Conservation (phyloP, 2,113 vertebrate genomes). For the Oncorhynchus keta region DNA sequence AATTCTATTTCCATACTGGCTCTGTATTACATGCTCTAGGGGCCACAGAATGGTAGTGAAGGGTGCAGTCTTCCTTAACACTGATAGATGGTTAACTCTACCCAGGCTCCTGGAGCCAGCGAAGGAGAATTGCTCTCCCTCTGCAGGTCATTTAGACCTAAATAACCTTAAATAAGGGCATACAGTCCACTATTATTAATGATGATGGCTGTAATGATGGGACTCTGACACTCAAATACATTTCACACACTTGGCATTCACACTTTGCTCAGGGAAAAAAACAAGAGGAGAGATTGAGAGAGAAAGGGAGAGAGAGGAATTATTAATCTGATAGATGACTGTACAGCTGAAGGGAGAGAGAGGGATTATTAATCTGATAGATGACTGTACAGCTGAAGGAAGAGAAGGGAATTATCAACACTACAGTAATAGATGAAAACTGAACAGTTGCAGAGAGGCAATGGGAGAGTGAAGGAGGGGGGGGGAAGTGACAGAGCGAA, state of each 20-base stretch:
- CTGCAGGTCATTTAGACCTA: conserved; percentile 59
- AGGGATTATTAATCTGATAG: too few species aligned
- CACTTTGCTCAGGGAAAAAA: conserved; percentile 46
- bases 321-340: conserved; percentile 77
- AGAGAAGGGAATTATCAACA: conserved; percentile 75
- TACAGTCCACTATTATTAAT: conserved; percentile 57
- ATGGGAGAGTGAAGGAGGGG: not conserved
- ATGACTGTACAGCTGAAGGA: conserved; percentile 15
- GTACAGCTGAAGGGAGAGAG: conserved; percentile 68
- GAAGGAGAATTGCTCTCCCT: conserved; percentile 7
- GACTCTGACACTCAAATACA: conserved; percentile 64
- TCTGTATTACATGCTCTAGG: conserved; percentile 35
- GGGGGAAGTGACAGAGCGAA: not conserved
- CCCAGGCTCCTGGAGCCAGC: conserved; percentile 23
- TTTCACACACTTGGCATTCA: conserved; percentile 61
- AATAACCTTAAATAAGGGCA: conserved; percentile 62
- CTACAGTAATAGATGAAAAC: conserved; percentile 77
- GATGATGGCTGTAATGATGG: conserved; percentile 61
- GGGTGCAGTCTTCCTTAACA: conserved; percentile 50
- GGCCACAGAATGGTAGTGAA: conserved; percentile 39
- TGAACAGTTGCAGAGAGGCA: conserved; percentile 64
- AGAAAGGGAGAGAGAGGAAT: conserved; percentile 54
- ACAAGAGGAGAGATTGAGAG: conserved; percentile 21
- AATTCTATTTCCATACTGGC: conserved; percentile 31
- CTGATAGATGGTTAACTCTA: conserved; percentile 52